Percentiles rank a stretch among this genome's conserved stretches.
Evolutionary conservation across 1,140 invertebrate species (phyloP).

Genomic region (Zaprionus gabonicus): DNA sequence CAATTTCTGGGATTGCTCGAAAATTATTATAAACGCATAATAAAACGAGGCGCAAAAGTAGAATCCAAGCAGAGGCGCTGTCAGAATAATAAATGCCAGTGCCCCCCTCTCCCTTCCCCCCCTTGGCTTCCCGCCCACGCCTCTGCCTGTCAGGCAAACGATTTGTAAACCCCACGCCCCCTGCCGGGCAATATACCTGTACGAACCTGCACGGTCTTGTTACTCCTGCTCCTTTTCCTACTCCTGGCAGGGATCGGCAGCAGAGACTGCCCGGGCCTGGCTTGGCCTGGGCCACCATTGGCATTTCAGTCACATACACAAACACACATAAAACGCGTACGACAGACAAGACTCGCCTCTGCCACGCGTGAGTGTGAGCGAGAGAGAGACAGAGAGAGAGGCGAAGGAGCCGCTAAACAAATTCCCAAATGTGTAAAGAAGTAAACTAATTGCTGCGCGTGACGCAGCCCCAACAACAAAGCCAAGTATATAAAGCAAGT

Average conservation of each 20-base stretch:
- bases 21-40: conserved; percentile 65
- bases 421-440: conserved; percentile 80
- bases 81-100: conserved; percentile 66
- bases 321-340: conserved; percentile 78
- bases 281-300: conserved; percentile 56
- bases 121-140: not conserved
- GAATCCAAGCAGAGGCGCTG: conserved; percentile 42
- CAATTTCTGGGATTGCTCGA: conserved; percentile 56
- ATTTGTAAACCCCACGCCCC: conserved; percentile 21
- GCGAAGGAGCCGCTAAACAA: conserved; percentile 65
- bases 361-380: conserved; percentile 32
- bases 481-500: conserved; percentile 64
- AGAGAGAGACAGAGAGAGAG: conserved; percentile 19
- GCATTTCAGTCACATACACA: conserved; percentile 83
- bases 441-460: conserved; percentile 84
- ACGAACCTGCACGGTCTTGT: not conserved
- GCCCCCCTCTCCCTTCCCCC: not conserved
- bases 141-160: conserved; percentile 2
- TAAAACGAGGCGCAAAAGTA: conserved; percentile 44
- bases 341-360: conserved; percentile 53
- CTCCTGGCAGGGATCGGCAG: conserved; percentile 18
- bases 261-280: conserved; percentile 28
- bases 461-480: conserved; percentile 73
- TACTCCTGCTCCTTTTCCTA: conserved; percentile 1
- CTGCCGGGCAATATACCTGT: conserved; percentile 15